phyloP scores from a whole-genome alignment of 2,797 vertebrate species.

The Pangasius macronema region DNA sequence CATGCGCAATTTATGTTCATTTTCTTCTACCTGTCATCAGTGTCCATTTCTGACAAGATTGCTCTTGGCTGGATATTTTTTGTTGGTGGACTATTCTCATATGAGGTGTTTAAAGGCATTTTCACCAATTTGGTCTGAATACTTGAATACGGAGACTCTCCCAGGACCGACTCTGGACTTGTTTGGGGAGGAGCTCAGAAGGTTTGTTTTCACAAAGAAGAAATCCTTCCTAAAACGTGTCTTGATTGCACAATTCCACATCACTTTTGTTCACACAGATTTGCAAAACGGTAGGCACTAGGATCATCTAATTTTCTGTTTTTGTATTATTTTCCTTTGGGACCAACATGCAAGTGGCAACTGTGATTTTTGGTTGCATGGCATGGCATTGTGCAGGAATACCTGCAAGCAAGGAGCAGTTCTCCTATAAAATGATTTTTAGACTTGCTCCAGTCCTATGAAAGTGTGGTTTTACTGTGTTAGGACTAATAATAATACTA shows the following conservation, averaged over 20 bases:
- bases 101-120: background rate
- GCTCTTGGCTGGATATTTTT: conserved; percentile 3
- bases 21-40: background rate
- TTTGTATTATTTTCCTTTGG: background rate
- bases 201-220: no score
- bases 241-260: no score
- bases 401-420: background rate
- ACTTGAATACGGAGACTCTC: background rate
- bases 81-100: background rate
- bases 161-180: background rate
- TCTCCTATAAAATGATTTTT: background rate
- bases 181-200: no score
- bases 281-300: background rate
- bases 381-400: background rate
- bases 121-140: background rate
- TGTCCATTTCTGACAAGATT: background rate
- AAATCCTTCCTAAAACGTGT: no score
- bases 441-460: background rate
- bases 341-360: background rate
- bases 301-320: background rate
- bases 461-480: no score
- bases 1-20: background rate
- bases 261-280: background rate
- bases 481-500: no score
- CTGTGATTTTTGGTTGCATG: background rate